Base-by-base conservation (phyloP, 2,113 vertebrate species). In the Cichladusa arquata region DNA sequence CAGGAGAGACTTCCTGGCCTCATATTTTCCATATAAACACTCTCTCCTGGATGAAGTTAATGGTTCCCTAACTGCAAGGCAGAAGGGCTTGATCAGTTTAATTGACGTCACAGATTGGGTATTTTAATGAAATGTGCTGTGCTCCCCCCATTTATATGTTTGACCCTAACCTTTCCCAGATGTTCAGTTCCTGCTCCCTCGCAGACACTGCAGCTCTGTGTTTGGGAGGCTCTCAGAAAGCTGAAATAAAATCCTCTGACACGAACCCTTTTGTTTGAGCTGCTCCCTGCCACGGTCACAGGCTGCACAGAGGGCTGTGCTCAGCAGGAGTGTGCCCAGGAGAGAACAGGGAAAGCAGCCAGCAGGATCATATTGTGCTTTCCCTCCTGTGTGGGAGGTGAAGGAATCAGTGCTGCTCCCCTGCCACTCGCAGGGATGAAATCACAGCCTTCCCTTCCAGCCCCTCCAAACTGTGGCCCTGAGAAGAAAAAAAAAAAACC, bases 131-230 rank as follows among this genome's bases (percentile, higher is more conserved):
- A 96, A 95, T 95, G 96, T 82, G 83, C 97, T 97, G 90, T 48
- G 90, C 95, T 98, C 95, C 94, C 88, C 96, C 95, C 96, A 47
- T 98, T 98, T 98, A 97, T 97, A 97, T 40, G 88, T 97, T 96
- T 98, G 98, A 98, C 98, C 98, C 97, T 98, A 98, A 98, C 98
- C 98, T 98, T 95, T 97, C 90, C 97, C 98, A 98, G 98, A 98
- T 98, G 98, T 98, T 97, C 95, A 67, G 40, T 84, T 62, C 94
- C 20, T 45, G 93, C 91, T 95, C 86, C 36, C 76, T 92, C 33
- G 2, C 96, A 98, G 92, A 96, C 84, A 64, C 93, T 86, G 90
- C 92, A 94, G 88, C 58, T 31, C 93, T 88, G 91, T 76, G 74
- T 73, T 89, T 83, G 80, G 91, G 94, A 97, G 94, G 91, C 88